Evolutionary conservation across 2,888 invertebrate species (phyloP), one percentile per base, ranked within the genome.

Genomic region (Drosophila mettleri): DNA sequence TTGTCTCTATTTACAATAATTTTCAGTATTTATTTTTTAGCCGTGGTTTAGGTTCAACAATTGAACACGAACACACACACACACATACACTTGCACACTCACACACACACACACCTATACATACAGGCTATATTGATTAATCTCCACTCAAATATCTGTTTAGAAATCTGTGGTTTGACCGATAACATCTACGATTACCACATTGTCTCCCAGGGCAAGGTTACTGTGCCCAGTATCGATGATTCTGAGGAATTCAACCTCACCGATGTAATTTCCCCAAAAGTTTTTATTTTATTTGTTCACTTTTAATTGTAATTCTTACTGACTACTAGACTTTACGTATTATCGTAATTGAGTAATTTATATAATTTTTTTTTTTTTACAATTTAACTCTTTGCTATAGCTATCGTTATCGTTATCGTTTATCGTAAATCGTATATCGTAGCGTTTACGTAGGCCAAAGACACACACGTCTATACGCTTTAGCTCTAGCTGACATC

Each of bases 171-270:
- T 94, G 93, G 95, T 92, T 95, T 97, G 93, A 94, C 94, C 91
- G 94, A 97, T 93, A 95, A 97, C 94, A 92, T 97, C 93, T 93
- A 94, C 93, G 96, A 97, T 93, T 98, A 98, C 94, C 93, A 95
- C 94, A 97, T 96, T 95, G 95, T 98, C 93, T 95, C 98, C 93
- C 98, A 98, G 94, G 98, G 98, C 93, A 97, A 97, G 94, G 95
- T 95, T 89, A 96, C 97, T 89, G 98, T 98, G 92, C 97, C 98
- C 91, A 95, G 95, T 93, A 95, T 98, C 92, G 97, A 98, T 93
- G 98, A 98, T 94, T 95, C 94, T 90, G 98, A 97, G 94, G 98
- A 98, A 94, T 95, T 96, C 94, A 80, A 74, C 78, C 93, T 96
- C 92, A 97, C 97, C 90, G 96, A 96, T 94, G 96, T 96, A 96